Base-by-base conservation (phyloP, 2,888 invertebrate species). In the Halictus ligatus region DNA sequence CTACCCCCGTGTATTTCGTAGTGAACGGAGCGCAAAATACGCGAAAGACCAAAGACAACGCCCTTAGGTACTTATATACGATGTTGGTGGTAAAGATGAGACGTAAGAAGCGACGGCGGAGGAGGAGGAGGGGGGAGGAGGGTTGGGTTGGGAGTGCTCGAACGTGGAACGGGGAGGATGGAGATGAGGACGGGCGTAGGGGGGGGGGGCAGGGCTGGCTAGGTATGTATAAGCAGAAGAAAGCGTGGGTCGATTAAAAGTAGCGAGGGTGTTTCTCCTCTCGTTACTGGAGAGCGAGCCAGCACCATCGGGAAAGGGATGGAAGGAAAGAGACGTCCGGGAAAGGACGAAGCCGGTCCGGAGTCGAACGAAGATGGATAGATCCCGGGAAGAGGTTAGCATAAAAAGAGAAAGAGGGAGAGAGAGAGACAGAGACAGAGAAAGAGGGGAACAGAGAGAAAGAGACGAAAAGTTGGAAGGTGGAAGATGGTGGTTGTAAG, bases 181-280 rank as follows among this genome's bases (percentile, higher is more conserved):
- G 88, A 89, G 91, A 90, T 89, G 90, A 89, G 88, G 89, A 88
- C 81, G 88, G 85, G 75, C 83, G 86, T 81, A 79, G 87, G 88
- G 76, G 54, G 86, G 81, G 80, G 86, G 88, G 76, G 54, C n/a
- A 69, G 89, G 92, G 91, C 91, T 89, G 94, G 92, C 92, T 94
- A 93, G 94, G 94, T 94, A 94, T 94, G 94, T 95, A 95, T 94
- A 94, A 95, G 94, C 94, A 94, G 94, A 95, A 95, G 95, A 95
- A 95, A 95, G 95, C 95, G 94, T 94, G 95, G 95, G 95, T 95
- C 95, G 95, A 95, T 95, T 95, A 95, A 95, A 95, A 95, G 95
- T 95, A 95, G 95, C 95, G 95, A 95, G 95, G 95, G 95, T 95
- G 95, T 95, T 95, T 95, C 95, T 95, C 95, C 95, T 95, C 95